Percentiles rank a stretch among this genome's conserved stretches.
phyloP scores from a whole-genome alignment of 2,113 vertebrate genomes.

The Desmodus rotundus region DNA sequence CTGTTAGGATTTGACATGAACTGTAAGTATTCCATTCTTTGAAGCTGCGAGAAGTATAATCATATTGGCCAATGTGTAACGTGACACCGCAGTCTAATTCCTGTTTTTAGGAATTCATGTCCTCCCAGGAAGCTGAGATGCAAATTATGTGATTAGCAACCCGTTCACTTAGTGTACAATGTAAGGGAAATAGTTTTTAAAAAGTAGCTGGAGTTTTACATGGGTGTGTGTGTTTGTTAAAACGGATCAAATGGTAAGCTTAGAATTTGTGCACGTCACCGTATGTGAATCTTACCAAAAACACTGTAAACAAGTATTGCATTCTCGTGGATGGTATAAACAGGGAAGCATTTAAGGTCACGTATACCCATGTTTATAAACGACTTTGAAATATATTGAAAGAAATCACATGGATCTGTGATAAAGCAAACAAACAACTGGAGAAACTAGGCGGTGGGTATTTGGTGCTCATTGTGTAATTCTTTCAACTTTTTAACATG shows the following conservation, averaged over 20 bases:
- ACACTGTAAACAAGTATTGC: not conserved
- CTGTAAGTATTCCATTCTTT: not conserved
- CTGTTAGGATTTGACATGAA: not conserved
- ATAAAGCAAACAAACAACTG: not conserved
- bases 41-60: not conserved
- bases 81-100: not conserved
- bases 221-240: not conserved
- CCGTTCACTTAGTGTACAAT: not conserved
- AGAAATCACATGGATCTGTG: not conserved
- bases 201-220: not conserved
- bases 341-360: not conserved
- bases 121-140: not conserved
- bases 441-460: not conserved
- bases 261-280: not conserved
- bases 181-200: not conserved
- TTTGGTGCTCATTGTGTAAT: not conserved
- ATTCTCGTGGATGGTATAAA: not conserved
- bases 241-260: not conserved
- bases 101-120: not conserved
- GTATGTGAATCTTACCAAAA: not conserved
- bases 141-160: not conserved
- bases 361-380: not conserved
- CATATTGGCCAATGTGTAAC: not conserved
- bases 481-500: not conserved
- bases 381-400: not conserved